A percentile compares a stretch with the other conserved stretches of the same genome.
Conservation (phyloP, 2,797 vertebrate species). For the Otolemur crassicaudatus region DNA sequence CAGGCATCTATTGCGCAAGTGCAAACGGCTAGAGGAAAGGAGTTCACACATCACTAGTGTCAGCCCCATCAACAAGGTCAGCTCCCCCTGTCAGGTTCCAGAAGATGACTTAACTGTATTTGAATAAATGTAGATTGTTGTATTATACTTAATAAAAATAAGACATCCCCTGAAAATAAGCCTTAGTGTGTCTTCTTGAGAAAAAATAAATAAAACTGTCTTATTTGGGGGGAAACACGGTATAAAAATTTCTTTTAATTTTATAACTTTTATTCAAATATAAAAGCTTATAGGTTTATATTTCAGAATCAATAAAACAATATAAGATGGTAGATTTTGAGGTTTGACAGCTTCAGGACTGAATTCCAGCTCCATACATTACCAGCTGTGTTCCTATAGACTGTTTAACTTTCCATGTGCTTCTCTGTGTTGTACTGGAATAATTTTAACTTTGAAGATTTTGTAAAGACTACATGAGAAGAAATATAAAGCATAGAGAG, state of each 20-base stretch:
- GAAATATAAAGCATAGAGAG: not conserved
- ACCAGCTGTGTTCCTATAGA: not conserved
- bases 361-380: not conserved
- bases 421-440: not conserved
- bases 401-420: not conserved
- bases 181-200: no score
- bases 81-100: no score
- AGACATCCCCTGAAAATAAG: no score
- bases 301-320: not conserved
- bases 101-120: no score
- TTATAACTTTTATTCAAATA: not conserved
- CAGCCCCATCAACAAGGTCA: no score
- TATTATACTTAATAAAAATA: no score
- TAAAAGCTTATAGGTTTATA: not conserved
- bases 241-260: not conserved
- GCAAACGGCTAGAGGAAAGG: no score
- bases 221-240: no score
- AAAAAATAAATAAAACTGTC: no score
- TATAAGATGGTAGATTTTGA: not conserved
- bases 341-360: not conserved
- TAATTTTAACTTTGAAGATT: not conserved
- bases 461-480: not conserved
- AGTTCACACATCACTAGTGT: no score
- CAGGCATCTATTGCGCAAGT: no score
- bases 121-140: no score